These are phyloP conservation scores for Bubalus kerabau DNA, from an alignment of 2,113 vertebrate genomes.

Conservation along the genomic window DNA sequence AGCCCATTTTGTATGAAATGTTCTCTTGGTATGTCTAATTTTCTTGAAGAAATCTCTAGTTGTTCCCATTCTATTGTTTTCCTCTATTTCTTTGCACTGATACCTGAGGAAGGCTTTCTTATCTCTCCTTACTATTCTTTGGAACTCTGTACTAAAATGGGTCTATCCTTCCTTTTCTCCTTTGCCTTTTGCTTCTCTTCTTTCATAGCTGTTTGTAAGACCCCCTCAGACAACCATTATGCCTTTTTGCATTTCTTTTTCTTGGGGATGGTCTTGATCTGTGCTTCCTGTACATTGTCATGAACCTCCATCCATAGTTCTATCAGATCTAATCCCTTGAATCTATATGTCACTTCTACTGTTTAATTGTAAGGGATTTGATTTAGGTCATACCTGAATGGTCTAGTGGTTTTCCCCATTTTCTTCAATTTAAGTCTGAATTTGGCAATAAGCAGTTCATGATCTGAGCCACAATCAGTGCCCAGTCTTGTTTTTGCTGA, in stretches of 20 bases:
- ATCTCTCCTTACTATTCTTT: not conserved
- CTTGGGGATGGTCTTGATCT: not conserved
- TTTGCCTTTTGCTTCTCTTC: not conserved
- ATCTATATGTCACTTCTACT: not conserved
- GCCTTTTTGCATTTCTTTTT: not conserved
- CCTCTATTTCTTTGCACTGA: not conserved
- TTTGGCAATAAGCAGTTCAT: not conserved
- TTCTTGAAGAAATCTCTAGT: not conserved
- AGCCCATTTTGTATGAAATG: not conserved
- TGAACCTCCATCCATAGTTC: not conserved
- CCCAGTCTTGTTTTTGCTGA: not conserved
- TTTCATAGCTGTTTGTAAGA: not conserved
- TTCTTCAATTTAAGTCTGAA: not conserved
- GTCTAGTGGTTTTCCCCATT: not conserved
- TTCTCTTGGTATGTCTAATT: not conserved
- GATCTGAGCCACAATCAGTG: not conserved
- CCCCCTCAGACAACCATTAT: not conserved
- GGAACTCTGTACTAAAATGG: not conserved
- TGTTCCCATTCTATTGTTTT: not conserved
- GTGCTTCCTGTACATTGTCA: not conserved
- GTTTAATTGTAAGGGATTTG: not conserved
- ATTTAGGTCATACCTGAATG: not conserved
- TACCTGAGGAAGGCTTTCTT: not conserved
- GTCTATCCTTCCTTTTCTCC: not conserved
- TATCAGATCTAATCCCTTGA: not conserved